Base-by-base conservation (phyloP, 2,797 vertebrate genomes). In the Coendou prehensilis region DNA sequence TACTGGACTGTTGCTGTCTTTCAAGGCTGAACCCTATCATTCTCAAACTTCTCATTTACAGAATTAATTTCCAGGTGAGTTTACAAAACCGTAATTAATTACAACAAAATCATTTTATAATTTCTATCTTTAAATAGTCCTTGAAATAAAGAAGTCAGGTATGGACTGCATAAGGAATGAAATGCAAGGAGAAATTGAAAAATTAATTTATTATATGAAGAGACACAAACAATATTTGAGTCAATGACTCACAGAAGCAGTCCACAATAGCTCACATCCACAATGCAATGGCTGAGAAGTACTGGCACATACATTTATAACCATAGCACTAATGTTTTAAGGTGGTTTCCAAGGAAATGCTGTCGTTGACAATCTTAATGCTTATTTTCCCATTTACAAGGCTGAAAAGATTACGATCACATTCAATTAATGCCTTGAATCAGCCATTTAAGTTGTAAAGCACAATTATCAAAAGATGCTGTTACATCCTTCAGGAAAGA, bases 171-270 rank as follows among this genome's bases (percentile, higher is more conserved):
- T 75, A 96, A 97, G n/a, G 30, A 93, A 89, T 82, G 57, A 93
- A 94, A 83, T 54, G 8, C 92, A 93, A 87, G 59, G 14, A 88
- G n/a, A 75, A 96, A 59, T 28, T 96, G 91, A 96, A 92, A 95
- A 98, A 95, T 93, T 67, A 94, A 20, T 97, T 96, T 97, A 96
- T 97, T 75, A 81, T 54, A 85, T 79, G 92, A 87, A 96, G 89
- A 96, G 96, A 94, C 33, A 59, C 57, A 93, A 88, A 64, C 84
- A 88, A 87, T 64, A 86, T 94, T 87, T 98, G 79, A 59, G 63
- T 80, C 81, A 95, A n/a, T 8, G 76, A 64, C 30, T 82, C 92
- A 95, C 59, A 97, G 75, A 64, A 94, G 41, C 96, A 96, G 89
- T 73, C 91, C 87, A 7, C 41, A 59, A 93, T 97, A 96, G 64